Percentiles rank a stretch among this genome's conserved stretches.
These are phyloP conservation scores for Ptiloglossa arizonensis DNA, from an alignment of 1,140 invertebrate genomes.

Conservation along the genomic window DNA sequence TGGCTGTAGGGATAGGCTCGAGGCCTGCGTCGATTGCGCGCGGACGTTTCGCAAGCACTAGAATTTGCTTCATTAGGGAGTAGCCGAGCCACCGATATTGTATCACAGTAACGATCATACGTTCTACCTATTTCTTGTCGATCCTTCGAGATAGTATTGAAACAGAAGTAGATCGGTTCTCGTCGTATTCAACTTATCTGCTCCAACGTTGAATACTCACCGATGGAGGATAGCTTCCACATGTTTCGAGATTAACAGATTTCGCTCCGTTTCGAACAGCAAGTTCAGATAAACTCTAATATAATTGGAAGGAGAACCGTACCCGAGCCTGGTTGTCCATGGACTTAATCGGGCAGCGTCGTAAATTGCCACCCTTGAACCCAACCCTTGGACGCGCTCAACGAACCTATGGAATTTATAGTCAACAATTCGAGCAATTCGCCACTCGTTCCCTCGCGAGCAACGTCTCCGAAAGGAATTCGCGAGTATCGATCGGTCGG, in stretches of 20 bases:
- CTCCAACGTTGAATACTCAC: background rate
- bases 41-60: slow-evolving; percentile 26
- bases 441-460: too few species aligned
- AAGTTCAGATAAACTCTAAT: too few species aligned
- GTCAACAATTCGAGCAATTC: too few species aligned
- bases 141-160: slow-evolving; percentile 33
- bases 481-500: too few species aligned
- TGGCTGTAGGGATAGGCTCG: slow-evolving; percentile 11
- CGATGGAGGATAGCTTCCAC: background rate
- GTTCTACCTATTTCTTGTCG: slow-evolving; percentile 17
- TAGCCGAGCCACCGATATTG: background rate
- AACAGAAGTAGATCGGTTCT: slow-evolving; percentile 31
- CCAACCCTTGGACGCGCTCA: too few species aligned
- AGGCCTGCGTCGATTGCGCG: slow-evolving; percentile 18
- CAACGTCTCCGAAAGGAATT: too few species aligned
- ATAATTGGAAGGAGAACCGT: background rate
- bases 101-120: slow-evolving; percentile 29
- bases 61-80: slow-evolving; percentile 29
- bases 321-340: background rate
- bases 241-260: background rate
- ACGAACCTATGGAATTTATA: too few species aligned
- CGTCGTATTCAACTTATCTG: background rate
- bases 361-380: background rate
- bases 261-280: background rate
- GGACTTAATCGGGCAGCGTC: background rate